These are phyloP conservation scores for Chelmon rostratus DNA, from an alignment of 2,797 vertebrate species.

Conservation along the genomic window DNA sequence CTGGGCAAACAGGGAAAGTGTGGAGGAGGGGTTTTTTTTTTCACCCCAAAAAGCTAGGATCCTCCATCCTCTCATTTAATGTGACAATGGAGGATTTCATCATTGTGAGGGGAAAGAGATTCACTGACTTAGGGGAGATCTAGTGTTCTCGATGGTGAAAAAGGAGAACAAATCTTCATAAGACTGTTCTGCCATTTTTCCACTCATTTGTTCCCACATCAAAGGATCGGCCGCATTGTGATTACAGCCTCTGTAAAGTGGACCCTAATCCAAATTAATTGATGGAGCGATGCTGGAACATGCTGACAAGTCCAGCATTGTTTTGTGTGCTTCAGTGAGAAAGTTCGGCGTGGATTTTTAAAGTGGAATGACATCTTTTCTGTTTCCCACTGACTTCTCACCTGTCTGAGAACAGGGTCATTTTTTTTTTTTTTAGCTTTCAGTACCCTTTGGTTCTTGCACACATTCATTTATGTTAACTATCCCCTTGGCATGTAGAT, in stretches of 20 bases:
- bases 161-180: conserved; percentile 61
- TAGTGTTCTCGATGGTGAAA: conserved; percentile 53
- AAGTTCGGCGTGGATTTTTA: conserved; percentile 29
- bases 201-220: conserved; percentile 72
- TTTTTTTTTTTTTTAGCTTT: background rate
- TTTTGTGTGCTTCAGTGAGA: conserved; percentile 31
- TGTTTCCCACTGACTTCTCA: background rate
- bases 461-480: background rate
- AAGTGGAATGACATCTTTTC: background rate
- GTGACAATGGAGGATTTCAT: conserved; percentile 70
- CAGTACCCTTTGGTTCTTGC: background rate
- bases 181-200: conserved; percentile 59
- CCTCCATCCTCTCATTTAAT: conserved; percentile 56
- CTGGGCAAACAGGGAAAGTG: conserved; percentile 38
- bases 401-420: background rate
- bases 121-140: conserved; percentile 61
- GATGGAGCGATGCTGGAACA: conserved; percentile 59
- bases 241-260: conserved; percentile 65
- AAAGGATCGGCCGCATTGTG: conserved; percentile 69
- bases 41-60: conserved; percentile 49
- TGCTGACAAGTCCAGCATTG: conserved; percentile 50
- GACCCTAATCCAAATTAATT: conserved; percentile 71
- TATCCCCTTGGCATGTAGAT: background rate
- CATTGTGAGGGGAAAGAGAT: conserved; percentile 59
- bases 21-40: conserved; percentile 18